Evolutionary conservation across 1,140 invertebrate species (phyloP), one percentile per base, ranked within the genome.

Genomic region (Hylyphantes graminicola): DNA sequence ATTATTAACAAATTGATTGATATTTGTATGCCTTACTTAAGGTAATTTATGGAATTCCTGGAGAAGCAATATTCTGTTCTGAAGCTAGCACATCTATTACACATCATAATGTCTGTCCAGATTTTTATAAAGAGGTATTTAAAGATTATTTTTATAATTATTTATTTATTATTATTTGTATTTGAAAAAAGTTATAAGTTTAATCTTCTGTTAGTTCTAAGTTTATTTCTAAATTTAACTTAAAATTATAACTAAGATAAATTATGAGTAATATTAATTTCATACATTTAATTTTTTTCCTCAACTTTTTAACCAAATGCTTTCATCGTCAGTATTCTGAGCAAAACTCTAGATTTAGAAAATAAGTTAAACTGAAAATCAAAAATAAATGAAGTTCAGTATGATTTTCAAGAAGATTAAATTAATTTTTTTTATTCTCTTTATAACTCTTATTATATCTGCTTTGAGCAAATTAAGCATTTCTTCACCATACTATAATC

Each of bases 1-100:
- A 13, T 59, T n/a, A 68, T 68, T 50, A 48, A 50, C 11, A 50
- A 35, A 50, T 19, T 67, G 2, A 21, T 67, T 48, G 35, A 57
- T 70, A 54, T 68, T 59, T 81, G 51, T 19, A 64, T 50, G n/a
- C 7, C 57, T 19, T 64, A 72, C 91, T 90, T 59, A 88, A 95
- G 93, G 93, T 93, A 88, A 94, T 96, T 83, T 95, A 95, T 90
- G 93, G 93, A 12, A 91, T 92, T 81, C 93, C 94, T 59, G 93
- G 93, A 17, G 78, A 85, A 74, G 89, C 92, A 64, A 87, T 93
- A 15, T 91, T 95, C 70, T 92, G 93, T 13, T 90, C 91, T 1
- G 91, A 92, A 86, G 90, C 92, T 72, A 92, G 92, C 35, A 95
- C 90, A 73, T 86, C 90, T 63, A 89, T 92, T 64, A 86, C 90